Conservation (phyloP, 2,888 invertebrate species). For the Rhagium mordax region DNA sequence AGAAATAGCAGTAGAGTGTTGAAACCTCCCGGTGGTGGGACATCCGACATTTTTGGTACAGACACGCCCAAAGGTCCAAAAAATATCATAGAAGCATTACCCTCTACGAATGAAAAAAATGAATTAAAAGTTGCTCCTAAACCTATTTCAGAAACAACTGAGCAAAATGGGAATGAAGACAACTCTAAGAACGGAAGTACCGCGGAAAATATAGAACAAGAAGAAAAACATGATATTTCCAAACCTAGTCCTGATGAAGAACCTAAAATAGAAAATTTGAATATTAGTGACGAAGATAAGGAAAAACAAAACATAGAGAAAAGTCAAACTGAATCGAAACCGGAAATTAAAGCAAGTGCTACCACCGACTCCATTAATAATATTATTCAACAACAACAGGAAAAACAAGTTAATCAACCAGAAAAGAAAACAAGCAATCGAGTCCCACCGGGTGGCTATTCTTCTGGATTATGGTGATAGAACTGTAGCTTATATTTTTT, state of each 20-base stretch:
- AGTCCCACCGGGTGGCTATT: conserved; percentile 56
- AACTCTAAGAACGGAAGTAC: conserved; percentile 19
- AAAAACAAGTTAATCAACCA: conserved; percentile 31
- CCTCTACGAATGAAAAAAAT: neutral
- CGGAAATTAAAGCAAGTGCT: neutral
- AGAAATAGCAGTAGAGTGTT: conserved; percentile 52
- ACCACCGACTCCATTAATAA: conserved; percentile 41
- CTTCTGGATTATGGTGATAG: conserved; percentile 54
- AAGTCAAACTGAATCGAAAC: conserved; percentile 10
- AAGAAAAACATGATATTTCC: neutral
- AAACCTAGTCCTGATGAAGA: conserved; percentile 17
- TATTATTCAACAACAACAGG: conserved; percentile 45
- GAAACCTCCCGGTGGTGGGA: conserved; percentile 56
- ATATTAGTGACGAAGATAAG: conserved; percentile 11
- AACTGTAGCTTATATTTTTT: neutral
- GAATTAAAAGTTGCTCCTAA: neutral
- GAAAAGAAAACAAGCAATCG: conserved; percentile 28
- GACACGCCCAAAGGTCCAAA: conserved; percentile 17
- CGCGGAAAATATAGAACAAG: conserved; percentile 11
- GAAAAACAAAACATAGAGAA: neutral
- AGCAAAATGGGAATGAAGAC: neutral
- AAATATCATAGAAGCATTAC: neutral
- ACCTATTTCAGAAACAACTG: neutral
- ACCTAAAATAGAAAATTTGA: conserved; percentile 27
- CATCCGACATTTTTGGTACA: conserved; percentile 53